A percentile compares a stretch with the other conserved stretches of the same genome.
These are phyloP conservation scores for Myotis yumanensis DNA, from an alignment of 2,113 vertebrate genomes.

Conservation along the genomic window DNA sequence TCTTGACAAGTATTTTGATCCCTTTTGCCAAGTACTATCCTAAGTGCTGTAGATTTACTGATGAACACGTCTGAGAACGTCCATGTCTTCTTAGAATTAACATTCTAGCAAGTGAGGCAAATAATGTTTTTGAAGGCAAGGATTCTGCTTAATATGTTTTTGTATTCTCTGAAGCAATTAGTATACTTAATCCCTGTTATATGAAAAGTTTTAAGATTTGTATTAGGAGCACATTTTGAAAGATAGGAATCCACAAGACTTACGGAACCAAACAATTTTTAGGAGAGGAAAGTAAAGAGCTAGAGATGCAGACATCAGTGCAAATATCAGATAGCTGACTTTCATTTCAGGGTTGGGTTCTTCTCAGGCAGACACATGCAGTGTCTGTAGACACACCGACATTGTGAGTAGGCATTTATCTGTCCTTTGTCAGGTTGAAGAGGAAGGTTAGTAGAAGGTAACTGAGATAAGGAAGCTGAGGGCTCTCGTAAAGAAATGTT, in stretches of 20 bases:
- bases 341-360: slow-evolving; percentile 47
- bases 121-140: slow-evolving; percentile 12
- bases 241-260: slow-evolving; percentile 25
- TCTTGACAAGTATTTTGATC: not conserved
- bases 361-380: not conserved
- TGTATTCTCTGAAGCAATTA: slow-evolving; percentile 41
- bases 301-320: slow-evolving; percentile 20
- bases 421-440: slow-evolving; percentile 55
- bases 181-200: not conserved
- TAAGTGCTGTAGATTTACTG: not conserved
- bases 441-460: slow-evolving; percentile 65
- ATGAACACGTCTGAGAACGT: not conserved
- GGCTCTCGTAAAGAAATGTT: slow-evolving; percentile 53
- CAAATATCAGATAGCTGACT: slow-evolving; percentile 40
- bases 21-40: not conserved
- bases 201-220: not conserved
- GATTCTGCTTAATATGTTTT: slow-evolving; percentile 24
- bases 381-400: slow-evolving; percentile 52
- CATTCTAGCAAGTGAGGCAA: not conserved
- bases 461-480: not conserved
- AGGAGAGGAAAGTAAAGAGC: slow-evolving; percentile 20
- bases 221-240: slow-evolving; percentile 48
- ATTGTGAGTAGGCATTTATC: slow-evolving; percentile 44
- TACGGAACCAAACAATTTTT: slow-evolving; percentile 43
- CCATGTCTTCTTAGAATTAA: not conserved